Evolutionary conservation across 2,888 invertebrate species (phyloP).

Genomic region (Amphimallon solstitiale): DNA sequence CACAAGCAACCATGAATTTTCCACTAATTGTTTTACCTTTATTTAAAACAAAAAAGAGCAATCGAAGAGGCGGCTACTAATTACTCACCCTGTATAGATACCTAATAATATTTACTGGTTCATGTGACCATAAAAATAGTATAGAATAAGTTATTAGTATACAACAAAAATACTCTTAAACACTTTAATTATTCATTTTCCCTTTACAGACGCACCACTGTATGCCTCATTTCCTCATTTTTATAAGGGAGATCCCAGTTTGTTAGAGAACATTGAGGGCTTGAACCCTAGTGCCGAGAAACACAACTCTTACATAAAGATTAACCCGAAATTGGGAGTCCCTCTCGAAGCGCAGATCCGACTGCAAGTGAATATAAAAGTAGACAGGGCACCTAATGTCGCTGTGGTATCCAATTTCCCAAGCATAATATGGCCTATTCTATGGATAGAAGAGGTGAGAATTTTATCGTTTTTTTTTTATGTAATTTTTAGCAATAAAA

Average conservation of each 20-base stretch:
- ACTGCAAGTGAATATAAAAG: constrained; percentile 83
- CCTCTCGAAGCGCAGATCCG: constrained; percentile 84
- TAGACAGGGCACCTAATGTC: constrained; percentile 78
- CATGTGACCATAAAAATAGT: too few species aligned
- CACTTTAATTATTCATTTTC: too few species aligned
- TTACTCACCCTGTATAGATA: too few species aligned
- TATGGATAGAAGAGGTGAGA: constrained; percentile 87
- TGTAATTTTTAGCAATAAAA: not conserved
- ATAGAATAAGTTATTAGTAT: too few species aligned
- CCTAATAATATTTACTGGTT: not conserved
- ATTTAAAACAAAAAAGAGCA: too few species aligned
- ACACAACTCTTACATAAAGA: constrained; percentile 84
- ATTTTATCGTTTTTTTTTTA: too few species aligned
- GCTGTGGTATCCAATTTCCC: constrained; percentile 80
- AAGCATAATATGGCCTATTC: constrained; percentile 83
- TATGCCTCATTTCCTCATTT: constrained; percentile 92
- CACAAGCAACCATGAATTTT: too few species aligned
- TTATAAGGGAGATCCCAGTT: constrained; percentile 78
- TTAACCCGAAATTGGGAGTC: constrained; percentile 88
- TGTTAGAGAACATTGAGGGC: constrained; percentile 76
- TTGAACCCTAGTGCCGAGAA: constrained; percentile 73
- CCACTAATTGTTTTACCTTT: too few species aligned
- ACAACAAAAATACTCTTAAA: too few species aligned
- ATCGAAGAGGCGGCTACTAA: too few species aligned
- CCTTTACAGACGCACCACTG: constrained; percentile 80